Evolutionary conservation across 2,888 invertebrate genomes (phyloP).

Genomic region (Timema cristinae): DNA sequence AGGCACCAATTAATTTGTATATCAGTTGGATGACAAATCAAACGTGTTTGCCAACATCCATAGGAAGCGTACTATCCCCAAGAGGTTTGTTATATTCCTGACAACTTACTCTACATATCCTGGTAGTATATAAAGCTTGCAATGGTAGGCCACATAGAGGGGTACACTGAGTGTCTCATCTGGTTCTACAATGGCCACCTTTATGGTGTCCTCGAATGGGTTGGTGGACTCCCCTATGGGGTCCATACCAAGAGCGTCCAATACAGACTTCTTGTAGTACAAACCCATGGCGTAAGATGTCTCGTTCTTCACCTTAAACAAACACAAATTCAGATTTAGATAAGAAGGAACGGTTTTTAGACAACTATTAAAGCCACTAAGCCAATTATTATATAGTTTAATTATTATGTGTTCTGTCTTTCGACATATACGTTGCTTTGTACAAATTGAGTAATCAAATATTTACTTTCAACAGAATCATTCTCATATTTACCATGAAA

Average conservation of each 20-base stretch:
- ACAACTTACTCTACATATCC: constrained; percentile 65
- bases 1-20: too few relatives aligned
- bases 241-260: constrained; percentile 61
- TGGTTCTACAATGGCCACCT: constrained; percentile 67
- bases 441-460: too few relatives aligned
- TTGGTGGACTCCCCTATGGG: constrained; percentile 64
- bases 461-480: too few relatives aligned
- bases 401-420: too few relatives aligned
- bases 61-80: too few relatives aligned
- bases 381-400: too few relatives aligned
- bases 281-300: constrained; percentile 71
- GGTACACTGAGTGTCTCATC: constrained; percentile 73
- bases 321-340: not conserved
- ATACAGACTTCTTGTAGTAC: constrained; percentile 66
- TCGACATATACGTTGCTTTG: too few relatives aligned
- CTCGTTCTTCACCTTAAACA: constrained; percentile 64
- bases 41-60: too few relatives aligned
- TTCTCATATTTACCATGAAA: too few relatives aligned
- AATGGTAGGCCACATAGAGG: constrained; percentile 74
- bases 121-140: constrained; percentile 69
- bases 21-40: too few relatives aligned
- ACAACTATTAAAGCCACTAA: too few relatives aligned
- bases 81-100: too few relatives aligned
- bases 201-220: constrained; percentile 70
- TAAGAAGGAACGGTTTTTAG: not conserved